phyloP scores from a whole-genome alignment of 2,888 invertebrate species.

The Malthinus seriepunctatus region DNA sequence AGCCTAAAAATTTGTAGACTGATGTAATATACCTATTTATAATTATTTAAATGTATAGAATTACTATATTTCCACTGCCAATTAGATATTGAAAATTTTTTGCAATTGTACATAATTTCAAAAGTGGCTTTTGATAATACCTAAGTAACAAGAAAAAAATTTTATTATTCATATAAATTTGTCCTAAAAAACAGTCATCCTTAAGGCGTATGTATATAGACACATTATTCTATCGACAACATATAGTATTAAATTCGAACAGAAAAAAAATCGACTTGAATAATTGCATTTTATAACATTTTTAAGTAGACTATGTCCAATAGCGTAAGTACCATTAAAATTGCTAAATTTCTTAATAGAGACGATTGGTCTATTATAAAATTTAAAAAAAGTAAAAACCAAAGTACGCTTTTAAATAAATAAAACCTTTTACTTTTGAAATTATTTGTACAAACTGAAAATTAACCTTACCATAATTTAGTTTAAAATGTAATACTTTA shows the following conservation, averaged over 20 bases:
- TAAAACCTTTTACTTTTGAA: neutral
- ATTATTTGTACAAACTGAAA: neutral
- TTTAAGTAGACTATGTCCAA: too few relatives aligned
- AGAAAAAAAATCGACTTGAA: neutral
- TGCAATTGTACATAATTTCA: constrained; percentile 10
- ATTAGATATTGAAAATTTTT: constrained; percentile 24
- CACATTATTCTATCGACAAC: neutral
- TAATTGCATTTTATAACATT: neutral
- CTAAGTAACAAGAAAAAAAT: neutral
- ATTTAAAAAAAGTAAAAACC: too few relatives aligned
- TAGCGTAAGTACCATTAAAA: too few relatives aligned
- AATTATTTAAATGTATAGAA: constrained; percentile 29
- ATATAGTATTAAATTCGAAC: neutral
- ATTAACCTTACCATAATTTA: too few relatives aligned
- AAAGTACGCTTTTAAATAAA: neutral
- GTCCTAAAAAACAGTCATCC: too few relatives aligned
- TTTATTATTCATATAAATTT: too few relatives aligned
- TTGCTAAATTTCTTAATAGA: too few relatives aligned
- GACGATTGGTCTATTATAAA: too few relatives aligned
- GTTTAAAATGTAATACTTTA: neutral
- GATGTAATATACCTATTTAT: constrained; percentile 32
- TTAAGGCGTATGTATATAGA: too few relatives aligned
- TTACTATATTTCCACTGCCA: constrained; percentile 37
- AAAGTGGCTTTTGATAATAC: constrained; percentile 1
- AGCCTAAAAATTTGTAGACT: constrained; percentile 27